Percentiles rank a stretch among this genome's conserved stretches.
Evolutionary conservation across 2,888 invertebrate species (phyloP).

Genomic region (Ophonus ardosiacus): DNA sequence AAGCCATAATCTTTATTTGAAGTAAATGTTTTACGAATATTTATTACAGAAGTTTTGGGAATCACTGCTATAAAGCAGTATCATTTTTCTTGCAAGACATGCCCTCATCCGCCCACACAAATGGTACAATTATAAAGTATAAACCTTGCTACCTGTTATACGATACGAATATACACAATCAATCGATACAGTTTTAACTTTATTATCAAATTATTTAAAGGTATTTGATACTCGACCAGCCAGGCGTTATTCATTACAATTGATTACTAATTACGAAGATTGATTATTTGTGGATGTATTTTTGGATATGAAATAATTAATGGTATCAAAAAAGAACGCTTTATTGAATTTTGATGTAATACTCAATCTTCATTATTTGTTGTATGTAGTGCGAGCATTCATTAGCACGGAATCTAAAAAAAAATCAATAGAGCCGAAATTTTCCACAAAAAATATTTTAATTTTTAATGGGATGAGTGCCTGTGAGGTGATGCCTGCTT

Average conservation of each 20-base stretch:
- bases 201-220: neutral
- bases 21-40: too few relatives aligned
- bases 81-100: neutral
- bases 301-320: conserved; percentile 23
- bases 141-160: neutral
- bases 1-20: too few relatives aligned
- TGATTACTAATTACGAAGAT: conserved; percentile 25
- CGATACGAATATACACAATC: neutral
- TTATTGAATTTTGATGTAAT: conserved; percentile 28
- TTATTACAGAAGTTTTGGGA: neutral
- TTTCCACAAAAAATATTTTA: too few relatives aligned
- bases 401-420: neutral
- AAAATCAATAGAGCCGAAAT: too few relatives aligned
- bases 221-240: neutral
- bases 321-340: neutral
- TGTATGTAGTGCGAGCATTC: neutral
- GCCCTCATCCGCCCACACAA: neutral
- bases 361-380: conserved; percentile 37
- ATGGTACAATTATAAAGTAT: neutral
- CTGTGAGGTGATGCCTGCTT: too few relatives aligned
- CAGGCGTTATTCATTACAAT: neutral
- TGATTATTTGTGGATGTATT: conserved; percentile 29
- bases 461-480: too few relatives aligned
- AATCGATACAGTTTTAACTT: neutral
- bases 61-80: neutral